Base-by-base conservation (phyloP, 1,140 invertebrate genomes). In the Nasonia giraulti region DNA sequence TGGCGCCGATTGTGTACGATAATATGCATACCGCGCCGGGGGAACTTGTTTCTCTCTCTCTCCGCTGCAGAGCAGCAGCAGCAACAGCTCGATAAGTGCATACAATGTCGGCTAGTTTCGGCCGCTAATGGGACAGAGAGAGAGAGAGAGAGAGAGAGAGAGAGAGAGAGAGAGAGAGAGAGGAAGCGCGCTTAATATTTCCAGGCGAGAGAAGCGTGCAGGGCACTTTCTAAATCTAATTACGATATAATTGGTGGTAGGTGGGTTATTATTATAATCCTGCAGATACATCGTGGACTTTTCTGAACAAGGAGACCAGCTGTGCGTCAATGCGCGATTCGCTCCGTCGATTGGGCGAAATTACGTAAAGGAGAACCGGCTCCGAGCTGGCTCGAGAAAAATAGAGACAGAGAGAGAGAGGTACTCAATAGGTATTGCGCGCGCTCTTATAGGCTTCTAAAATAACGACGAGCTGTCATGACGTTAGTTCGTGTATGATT, bases 291-390 rank as follows among this genome's bases (percentile, higher is more conserved):
- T 68, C 2, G 66, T n/a, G 2, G 10, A 14, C 20, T n/a, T 11
- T 23, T 23, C 7, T 23, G 66, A 11, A 69, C 6, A 69, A 69
- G n/a, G 66, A 4, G 66, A 69, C n/a, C 27, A 69, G 66, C 20
- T 69, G 66, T 14, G 14, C 68, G 68, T 12, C 68, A 31, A 27
- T 69, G 23, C 1, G 27, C 27, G 27, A 27, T 27, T 27, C 27
- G 27, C 27, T 27, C 27, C 27, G 27, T 27, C 27, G 85, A 78
- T 86, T 86, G 82, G 79, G 75, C 85, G 82, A 88, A 89, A 89
- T 89, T 88, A 82, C 87, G 88, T 86, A 88, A 89, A 88, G 5
- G 83, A 62, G 87, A 88, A 88, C 87, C 79, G 75, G 66, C 50
- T 83, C 14, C 8, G 5, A 78, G 11, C 23, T 31, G 68, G 12